Conservation (phyloP, 2,113 vertebrate genomes). For the Petaurus breviceps region DNA sequence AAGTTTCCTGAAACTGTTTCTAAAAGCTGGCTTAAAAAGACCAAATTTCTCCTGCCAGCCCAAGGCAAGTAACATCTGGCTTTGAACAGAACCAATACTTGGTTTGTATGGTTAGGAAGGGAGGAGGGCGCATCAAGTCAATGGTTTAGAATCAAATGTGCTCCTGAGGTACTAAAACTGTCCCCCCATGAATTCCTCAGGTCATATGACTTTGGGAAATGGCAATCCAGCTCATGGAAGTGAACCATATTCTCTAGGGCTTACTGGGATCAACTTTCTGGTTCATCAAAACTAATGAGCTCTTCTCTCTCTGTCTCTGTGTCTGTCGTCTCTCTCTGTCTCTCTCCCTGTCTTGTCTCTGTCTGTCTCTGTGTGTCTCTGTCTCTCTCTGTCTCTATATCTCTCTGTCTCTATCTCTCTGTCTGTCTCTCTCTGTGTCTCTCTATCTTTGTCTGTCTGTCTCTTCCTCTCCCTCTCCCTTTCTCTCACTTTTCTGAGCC, state of each 20-base stretch:
- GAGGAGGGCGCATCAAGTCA: neutral
- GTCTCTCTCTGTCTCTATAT: too few relatives aligned
- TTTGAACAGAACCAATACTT: neutral
- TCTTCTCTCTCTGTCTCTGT: too few relatives aligned
- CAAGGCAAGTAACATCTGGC: neutral
- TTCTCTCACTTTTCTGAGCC: neutral
- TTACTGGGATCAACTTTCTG: neutral
- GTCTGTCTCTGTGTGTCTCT: too few relatives aligned
- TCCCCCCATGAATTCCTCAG: neutral
- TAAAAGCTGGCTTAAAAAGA: neutral
- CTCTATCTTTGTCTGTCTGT: too few relatives aligned
- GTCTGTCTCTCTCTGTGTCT: too few relatives aligned
- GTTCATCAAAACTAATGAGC: fast-evolving
- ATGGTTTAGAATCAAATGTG: fast-evolving
- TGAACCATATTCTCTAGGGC: fast-evolving
- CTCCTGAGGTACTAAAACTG: fast-evolving
- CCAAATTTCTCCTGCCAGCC: fast-evolving
- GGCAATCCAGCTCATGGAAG: neutral
- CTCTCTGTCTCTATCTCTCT: too few relatives aligned
- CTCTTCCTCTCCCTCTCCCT: too few relatives aligned
- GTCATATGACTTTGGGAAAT: neutral
- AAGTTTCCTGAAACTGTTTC: neutral
- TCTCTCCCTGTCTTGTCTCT: too few relatives aligned
- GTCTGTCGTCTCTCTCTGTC: too few relatives aligned
- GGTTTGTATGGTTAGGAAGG: fast-evolving